Evolutionary conservation across 1,140 invertebrate species (phyloP), one percentile per base, ranked within the genome.

Genomic region (Drosophila pandora): DNA sequence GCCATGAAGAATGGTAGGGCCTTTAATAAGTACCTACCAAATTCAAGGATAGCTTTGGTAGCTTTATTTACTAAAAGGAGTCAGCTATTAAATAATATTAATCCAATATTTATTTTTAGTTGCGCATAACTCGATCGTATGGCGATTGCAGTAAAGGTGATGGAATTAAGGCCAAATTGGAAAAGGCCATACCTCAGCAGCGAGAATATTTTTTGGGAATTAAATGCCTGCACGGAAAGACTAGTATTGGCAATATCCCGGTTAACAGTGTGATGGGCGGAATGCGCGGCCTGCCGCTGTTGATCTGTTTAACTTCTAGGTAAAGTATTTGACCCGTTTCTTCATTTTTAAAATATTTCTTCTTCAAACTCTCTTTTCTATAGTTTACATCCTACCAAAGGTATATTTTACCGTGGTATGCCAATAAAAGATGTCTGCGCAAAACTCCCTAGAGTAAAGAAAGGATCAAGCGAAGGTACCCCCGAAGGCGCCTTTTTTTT

Each of bases 401-500:
- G 97, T 48, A 99, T 99, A 90, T 93, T 96, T 41, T 99, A 98
- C 94, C 95, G 98, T 54, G 97, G 97, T 2, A 95, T 96, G 73
- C 96, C 96, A 9, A 98, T 99, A 80, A 97, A 97, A 3, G 97
- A 99, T 81, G 98, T 97, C 87, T 97, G 97, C 87, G 95, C 98
- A 78, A 75, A 95, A 1, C 92, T 99, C 56, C 98, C 98, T 0
- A 97, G 96, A 88, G 97, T 95, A 1, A 95, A 95, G 9, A 95
- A 96, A n/a, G 97, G 97, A 12, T 92, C 97, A 25, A 91, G 93
- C 21, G 97, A 99, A 89, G 97, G 97, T 0, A 93, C 98, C 2
- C 98, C 98, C 1, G 98, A 99, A 92, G 98, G 96, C 90, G 93
- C 98, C 0, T 99, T 98, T 93, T 99, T 97, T 97, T 94, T 99